These are phyloP conservation scores for Caloenas nicobarica DNA, from an alignment of 2,113 vertebrate genomes.

Conservation along the genomic window DNA sequence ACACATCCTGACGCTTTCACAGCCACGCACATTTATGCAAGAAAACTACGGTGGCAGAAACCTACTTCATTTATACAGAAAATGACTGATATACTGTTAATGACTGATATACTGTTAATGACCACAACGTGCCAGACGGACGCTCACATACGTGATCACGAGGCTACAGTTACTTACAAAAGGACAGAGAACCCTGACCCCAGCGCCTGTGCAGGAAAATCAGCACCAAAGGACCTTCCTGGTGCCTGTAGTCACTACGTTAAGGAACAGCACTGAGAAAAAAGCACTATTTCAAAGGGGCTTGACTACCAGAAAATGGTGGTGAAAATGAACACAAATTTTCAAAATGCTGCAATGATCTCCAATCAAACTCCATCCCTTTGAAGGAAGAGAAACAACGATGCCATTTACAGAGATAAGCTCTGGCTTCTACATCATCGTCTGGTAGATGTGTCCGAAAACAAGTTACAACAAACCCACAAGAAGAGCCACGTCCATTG, in stretches of 20 bases:
- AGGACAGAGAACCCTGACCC: not conserved
- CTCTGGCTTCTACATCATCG: fast-evolving
- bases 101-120: not conserved
- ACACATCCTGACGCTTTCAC: not conserved
- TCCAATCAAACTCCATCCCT: not conserved
- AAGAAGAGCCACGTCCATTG: conserved; percentile 29
- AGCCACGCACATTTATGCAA: not conserved
- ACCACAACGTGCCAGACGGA: not conserved
- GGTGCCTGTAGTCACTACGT: fast-evolving
- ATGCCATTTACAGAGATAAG: not conserved
- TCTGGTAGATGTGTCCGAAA: not conserved
- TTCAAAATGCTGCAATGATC: not conserved
- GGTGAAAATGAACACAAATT: not conserved
- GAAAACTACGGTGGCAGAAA: not conserved
- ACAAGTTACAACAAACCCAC: not conserved
- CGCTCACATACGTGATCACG: fast-evolving
- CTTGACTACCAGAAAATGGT: fast-evolving
- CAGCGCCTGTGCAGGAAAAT: not conserved
- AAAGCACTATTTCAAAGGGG: not conserved
- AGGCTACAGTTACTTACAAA: not conserved
- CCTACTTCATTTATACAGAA: not conserved
- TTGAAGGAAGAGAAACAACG: not conserved
- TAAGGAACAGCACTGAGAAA: fast-evolving
- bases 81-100: fast-evolving
- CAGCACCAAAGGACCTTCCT: not conserved